These are phyloP conservation scores for Drosophila ohnishii DNA, from an alignment of 1,140 invertebrate genomes.

Conservation along the genomic window DNA sequence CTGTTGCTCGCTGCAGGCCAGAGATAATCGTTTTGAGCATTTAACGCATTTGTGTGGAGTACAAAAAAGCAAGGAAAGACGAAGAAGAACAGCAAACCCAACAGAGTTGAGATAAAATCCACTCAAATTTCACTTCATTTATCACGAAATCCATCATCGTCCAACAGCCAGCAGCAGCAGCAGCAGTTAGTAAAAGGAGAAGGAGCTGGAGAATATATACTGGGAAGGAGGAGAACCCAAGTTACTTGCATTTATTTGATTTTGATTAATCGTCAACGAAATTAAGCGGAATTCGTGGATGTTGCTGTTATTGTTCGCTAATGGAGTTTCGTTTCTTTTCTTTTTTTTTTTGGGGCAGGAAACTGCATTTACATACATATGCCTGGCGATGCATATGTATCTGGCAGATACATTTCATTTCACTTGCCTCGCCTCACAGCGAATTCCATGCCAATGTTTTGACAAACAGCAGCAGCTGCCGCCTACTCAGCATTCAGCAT, in stretches of 20 bases:
- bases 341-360: conserved; percentile 33
- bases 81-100: conserved; percentile 10
- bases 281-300: conserved; percentile 50
- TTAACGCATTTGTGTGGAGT: conserved; percentile 48
- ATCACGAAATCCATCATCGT: conserved; percentile 58
- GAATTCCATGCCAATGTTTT: conserved; percentile 58
- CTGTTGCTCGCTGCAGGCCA: conserved; percentile 4
- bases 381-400: conserved; percentile 41
- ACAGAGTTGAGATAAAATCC: conserved; percentile 34
- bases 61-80: neutral
- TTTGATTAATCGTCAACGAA: conserved; percentile 64
- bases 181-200: conserved; percentile 31
- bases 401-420: conserved; percentile 63
- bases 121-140: conserved; percentile 66
- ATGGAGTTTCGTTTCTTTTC: conserved; percentile 28
- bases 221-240: conserved; percentile 13
- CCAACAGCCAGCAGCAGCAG: conserved; percentile 36
- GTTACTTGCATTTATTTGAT: conserved; percentile 55
- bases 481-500: conserved; percentile 57
- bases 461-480: conserved; percentile 64
- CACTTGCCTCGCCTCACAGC: conserved; percentile 46
- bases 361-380: conserved; percentile 55
- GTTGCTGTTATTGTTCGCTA: conserved; percentile 39
- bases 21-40: conserved; percentile 47
- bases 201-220: conserved; percentile 4